Evolutionary conservation across 2,113 vertebrate species (phyloP).

Genomic region (Meriones unguiculatus): DNA sequence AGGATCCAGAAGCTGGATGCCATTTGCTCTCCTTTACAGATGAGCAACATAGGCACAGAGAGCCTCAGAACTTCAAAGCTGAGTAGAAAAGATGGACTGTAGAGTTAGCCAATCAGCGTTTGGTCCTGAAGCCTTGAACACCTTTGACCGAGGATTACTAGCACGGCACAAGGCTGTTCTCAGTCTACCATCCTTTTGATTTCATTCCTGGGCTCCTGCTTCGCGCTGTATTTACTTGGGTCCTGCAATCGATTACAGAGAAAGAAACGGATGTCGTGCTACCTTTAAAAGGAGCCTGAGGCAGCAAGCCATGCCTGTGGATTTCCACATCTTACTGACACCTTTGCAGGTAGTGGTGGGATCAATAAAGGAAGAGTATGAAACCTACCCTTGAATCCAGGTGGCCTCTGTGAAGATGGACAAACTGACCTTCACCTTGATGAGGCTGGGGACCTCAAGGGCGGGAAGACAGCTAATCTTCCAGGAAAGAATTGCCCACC

Average conservation of each 20-base stretch:
- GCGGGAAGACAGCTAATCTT: not conserved
- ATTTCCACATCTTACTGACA: not conserved
- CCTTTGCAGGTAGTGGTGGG: not conserved
- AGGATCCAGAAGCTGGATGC: not conserved
- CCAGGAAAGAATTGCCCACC: not conserved
- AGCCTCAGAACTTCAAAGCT: not conserved
- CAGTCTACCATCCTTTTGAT: fast-evolving
- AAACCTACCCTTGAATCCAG: conserved; percentile 25
- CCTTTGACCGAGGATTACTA: not conserved
- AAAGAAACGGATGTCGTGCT: not conserved
- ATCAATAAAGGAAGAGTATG: conserved; percentile 7
- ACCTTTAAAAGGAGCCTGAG: not conserved
- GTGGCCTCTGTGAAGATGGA: not conserved
- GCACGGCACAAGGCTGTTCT: not conserved
- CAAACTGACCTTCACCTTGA: conserved; percentile 43
- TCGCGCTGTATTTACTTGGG: not conserved
- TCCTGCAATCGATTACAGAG: not conserved
- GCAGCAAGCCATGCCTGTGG: not conserved
- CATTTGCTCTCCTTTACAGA: not conserved
- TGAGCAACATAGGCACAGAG: not conserved
- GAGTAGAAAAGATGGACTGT: not conserved
- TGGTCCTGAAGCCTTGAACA: not conserved
- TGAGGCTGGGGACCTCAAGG: not conserved
- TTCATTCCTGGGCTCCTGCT: not conserved
- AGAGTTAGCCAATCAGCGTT: not conserved